Evolutionary conservation across 1,140 invertebrate species (phyloP).

Genomic region (Apolygus lucorum): DNA sequence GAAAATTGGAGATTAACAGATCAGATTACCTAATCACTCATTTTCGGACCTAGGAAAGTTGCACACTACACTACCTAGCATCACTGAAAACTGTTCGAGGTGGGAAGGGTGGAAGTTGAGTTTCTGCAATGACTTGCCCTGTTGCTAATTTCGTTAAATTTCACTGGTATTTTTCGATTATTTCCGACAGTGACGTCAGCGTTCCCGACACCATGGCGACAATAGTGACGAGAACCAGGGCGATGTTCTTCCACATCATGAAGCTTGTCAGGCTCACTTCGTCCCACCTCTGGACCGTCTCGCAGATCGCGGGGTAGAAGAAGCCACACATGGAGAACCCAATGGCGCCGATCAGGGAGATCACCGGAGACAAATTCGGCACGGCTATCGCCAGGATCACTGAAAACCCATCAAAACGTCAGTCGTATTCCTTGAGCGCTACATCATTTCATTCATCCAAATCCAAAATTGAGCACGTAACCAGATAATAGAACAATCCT

Average conservation of each 20-base stretch:
- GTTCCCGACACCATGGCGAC: constrained; percentile 55
- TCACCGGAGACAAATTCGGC: constrained; percentile 52
- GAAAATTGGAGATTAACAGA: too few relatives aligned
- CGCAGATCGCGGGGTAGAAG: constrained; percentile 54
- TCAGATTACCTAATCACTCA: too few relatives aligned
- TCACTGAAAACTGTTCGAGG: too few relatives aligned
- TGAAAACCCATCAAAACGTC: constrained; percentile 43
- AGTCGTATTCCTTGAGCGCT: background rate
- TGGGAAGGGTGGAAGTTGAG: too few relatives aligned
- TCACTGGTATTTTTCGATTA: constrained; percentile 40
- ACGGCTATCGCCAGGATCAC: constrained; percentile 45
- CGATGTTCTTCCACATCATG: constrained; percentile 28
- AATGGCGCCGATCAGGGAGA: constrained; percentile 55
- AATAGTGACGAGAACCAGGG: constrained; percentile 44
- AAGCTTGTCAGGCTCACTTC: constrained; percentile 14
- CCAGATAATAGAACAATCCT: too few relatives aligned
- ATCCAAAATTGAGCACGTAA: too few relatives aligned
- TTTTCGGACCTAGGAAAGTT: too few relatives aligned
- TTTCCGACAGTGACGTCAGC: constrained; percentile 49
- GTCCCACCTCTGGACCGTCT: constrained; percentile 38
- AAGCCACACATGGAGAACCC: constrained; percentile 50
- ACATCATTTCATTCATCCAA: too few relatives aligned
- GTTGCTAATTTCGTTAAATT: too few relatives aligned
- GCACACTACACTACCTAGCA: too few relatives aligned
- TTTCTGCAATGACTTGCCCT: too few relatives aligned